These are phyloP conservation scores for Drosophila dives DNA, from an alignment of 2,888 invertebrate genomes.

Conservation along the genomic window DNA sequence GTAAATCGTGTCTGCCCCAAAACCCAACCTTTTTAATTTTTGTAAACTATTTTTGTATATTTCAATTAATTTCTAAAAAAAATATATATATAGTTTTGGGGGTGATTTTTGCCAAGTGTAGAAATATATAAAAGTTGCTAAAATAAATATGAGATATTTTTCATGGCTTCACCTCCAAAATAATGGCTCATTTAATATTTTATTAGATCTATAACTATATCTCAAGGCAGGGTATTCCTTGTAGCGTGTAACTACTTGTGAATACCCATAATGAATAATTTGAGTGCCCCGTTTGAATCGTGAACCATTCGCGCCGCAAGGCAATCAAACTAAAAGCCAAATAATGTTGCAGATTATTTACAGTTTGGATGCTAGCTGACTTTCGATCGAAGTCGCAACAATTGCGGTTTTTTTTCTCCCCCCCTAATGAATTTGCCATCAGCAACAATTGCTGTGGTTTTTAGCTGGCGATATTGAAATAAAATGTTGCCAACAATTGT, in stretches of 20 bases:
- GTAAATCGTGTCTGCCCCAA: neutral
- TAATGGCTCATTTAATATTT: neutral
- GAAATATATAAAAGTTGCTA: neutral
- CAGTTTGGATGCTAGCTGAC: slow-evolving; percentile 28
- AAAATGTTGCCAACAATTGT: slow-evolving; percentile 47
- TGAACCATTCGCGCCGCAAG: slow-evolving; percentile 32
- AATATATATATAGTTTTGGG: neutral
- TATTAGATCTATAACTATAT: neutral
- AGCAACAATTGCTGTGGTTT: slow-evolving; percentile 26
- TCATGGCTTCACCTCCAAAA: neutral
- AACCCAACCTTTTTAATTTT: neutral
- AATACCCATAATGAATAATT: neutral
- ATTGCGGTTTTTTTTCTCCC: slow-evolving; percentile 1
- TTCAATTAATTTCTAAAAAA: neutral
- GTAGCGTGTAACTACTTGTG: neutral
- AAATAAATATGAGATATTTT: neutral
- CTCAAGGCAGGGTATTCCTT: neutral
- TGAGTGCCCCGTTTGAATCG: neutral
- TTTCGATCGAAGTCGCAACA: slow-evolving; percentile 29
- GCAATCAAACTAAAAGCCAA: slow-evolving; percentile 37
- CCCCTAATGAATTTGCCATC: slow-evolving; percentile 9
- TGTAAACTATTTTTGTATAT: neutral
- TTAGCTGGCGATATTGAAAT: slow-evolving; percentile 36
- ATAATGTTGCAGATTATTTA: slow-evolving; percentile 32
- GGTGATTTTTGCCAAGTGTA: neutral